Conservation (phyloP, 2,888 invertebrate species). For the Crocallis elinguaria region DNA sequence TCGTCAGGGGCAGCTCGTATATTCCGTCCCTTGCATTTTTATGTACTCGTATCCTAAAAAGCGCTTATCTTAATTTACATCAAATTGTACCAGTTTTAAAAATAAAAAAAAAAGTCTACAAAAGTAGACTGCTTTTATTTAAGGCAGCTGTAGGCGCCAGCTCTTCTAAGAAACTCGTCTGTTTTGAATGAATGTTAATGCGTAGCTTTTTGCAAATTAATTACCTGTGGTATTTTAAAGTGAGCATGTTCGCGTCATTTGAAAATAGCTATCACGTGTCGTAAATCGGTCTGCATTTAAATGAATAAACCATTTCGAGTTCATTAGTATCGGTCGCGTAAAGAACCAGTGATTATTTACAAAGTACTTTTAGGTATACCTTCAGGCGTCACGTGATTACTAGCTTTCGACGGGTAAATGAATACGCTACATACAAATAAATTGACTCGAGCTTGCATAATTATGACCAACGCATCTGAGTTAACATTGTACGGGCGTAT, state of each 20-base stretch:
- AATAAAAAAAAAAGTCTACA: no score
- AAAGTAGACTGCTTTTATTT: constrained; percentile 1
- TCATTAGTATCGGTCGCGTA: constrained; percentile 47
- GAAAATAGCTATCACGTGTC: constrained; percentile 22
- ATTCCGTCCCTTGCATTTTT: constrained; percentile 16
- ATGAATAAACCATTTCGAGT: constrained; percentile 33
- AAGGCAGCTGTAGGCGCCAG: constrained; percentile 18
- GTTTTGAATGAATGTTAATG: constrained; percentile 19
- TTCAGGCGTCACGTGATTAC: constrained; percentile 49
- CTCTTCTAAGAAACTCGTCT: constrained; percentile 9
- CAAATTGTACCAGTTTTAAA: constrained; percentile 25
- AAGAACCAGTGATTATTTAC: constrained; percentile 47
- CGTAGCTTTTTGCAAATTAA: constrained; percentile 12
- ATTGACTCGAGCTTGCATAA: constrained; percentile 38
- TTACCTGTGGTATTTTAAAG: constrained; percentile 22
- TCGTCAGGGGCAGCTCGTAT: constrained; percentile 16
- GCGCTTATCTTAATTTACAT: constrained; percentile 22
- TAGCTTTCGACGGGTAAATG: constrained; percentile 50
- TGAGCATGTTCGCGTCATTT: constrained; percentile 14
- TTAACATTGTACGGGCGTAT: constrained; percentile 30
- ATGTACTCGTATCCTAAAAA: constrained; percentile 24
- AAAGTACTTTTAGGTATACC: constrained; percentile 49
- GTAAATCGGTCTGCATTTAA: constrained; percentile 32
- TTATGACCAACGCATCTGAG: constrained; percentile 27
- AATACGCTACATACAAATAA: constrained; percentile 43